Conservation (phyloP, 2,113 vertebrate genomes). For the Myotis brandtii region DNA sequence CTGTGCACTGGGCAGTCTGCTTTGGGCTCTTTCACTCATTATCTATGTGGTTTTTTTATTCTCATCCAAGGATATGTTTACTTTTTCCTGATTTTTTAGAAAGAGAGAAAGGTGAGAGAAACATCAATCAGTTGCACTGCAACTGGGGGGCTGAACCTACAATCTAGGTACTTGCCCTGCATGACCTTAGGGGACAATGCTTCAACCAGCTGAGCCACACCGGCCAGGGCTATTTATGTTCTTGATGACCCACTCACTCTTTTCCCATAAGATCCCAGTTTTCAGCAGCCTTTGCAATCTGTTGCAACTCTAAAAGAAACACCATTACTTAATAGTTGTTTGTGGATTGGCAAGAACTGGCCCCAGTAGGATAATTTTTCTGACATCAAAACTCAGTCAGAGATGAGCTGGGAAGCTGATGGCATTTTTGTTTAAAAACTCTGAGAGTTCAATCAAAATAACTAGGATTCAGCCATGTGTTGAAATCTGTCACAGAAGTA, state of each 20-base stretch:
- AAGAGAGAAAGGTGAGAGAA: background rate
- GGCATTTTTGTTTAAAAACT: background rate
- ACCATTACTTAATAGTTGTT: background rate
- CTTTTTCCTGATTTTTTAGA: background rate
- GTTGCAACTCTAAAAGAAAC: background rate
- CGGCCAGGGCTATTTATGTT: background rate
- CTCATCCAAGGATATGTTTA: background rate
- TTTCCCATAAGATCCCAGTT: background rate
- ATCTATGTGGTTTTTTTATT: background rate
- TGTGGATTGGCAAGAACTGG: background rate
- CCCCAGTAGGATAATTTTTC: background rate
- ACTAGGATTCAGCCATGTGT: background rate
- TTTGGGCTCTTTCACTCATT: background rate
- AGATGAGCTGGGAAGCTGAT: background rate
- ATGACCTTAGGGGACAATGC: background rate
- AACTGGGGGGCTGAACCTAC: background rate
- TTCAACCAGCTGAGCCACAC: background rate
- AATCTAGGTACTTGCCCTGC: background rate
- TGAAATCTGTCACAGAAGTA: background rate
- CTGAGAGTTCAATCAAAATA: background rate
- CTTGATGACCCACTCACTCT: background rate
- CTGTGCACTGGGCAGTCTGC: background rate
- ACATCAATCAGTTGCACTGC: background rate
- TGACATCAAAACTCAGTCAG: background rate
- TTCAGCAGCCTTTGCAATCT: background rate